Base-by-base conservation (phyloP, 2,113 vertebrate genomes). In the Polypterus senegalus region DNA sequence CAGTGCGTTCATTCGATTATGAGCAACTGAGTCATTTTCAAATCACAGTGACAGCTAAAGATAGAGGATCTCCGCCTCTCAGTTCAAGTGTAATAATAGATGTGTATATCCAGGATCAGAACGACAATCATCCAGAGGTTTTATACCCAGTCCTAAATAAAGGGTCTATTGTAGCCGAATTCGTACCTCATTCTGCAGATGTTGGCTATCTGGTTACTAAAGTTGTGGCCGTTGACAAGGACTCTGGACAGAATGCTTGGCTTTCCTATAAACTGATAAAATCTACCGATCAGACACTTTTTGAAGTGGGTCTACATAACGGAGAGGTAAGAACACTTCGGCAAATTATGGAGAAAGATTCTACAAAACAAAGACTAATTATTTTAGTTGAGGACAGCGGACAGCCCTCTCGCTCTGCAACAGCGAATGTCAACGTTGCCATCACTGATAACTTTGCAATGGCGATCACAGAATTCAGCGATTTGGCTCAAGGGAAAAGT, bases 1-100 rank as follows among this genome's bases (percentile, higher is more conserved):
- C 76, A 8, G 49, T 69, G 2, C 67, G 69, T 3, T 69, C 79
- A 0, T 76, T 78, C 70, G 77, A 81, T 57, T 81, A 74, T 61
- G 77, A 81, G 9, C 70, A 81, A 43, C 71, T 79, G 1, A 79
- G 70, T 8, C n/a, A 63, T 4, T 58, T 80, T 3, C 3, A 59
- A 0, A 56, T 78, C 1, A 4, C 5, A 3, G 61, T 77, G 7
- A 73, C 47, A 54, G 74, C 74, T 0, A 71, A 73, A 11, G 73
- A 77, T 45, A 69, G 67, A 58, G 74, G 74, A 44, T 68, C 66
- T 11, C 72, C 72, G 61, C 61, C 68, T 47, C 67, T 73, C 9
- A 73, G 54, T 60, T 63, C 46, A 10, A 63, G 48, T 58, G 48
- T 49, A 3, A 56, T 58, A 9, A 58, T 67, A 7, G 46, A 67